Evolutionary conservation across 2,888 invertebrate species (phyloP).

Genomic region (Lutraria lutraria): DNA sequence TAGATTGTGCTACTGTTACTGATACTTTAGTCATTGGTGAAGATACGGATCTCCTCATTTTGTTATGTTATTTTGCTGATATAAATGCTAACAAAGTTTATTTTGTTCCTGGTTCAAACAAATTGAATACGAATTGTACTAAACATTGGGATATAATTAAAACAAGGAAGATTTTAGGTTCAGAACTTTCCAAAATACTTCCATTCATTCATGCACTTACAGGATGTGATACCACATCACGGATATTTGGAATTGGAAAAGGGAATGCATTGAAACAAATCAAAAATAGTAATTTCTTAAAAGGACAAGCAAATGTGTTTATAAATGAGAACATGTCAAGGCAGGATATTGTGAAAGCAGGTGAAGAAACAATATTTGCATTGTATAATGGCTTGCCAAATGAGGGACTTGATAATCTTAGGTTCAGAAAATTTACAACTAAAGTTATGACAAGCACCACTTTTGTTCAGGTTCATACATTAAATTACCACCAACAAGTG

Average conservation of each 20-base stretch:
- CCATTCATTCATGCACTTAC: constrained; percentile 28
- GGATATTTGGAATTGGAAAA: constrained; percentile 18
- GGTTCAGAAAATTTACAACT: neutral
- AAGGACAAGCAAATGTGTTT: neutral
- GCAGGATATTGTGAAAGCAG: neutral
- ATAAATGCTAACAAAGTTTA: neutral
- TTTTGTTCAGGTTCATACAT: neutral
- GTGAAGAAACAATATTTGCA: neutral
- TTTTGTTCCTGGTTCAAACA: neutral
- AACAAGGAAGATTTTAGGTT: neutral
- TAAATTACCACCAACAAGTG: constrained; percentile 23
- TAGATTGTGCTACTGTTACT: neutral
- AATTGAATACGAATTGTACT: neutral
- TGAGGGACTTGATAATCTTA: neutral
- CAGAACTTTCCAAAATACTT: neutral
- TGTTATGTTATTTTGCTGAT: constrained; percentile 32
- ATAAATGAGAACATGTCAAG: neutral
- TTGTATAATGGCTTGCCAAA: neutral
- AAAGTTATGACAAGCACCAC: constrained; percentile 11
- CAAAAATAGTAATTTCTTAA: neutral
- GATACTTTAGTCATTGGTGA: constrained; percentile 33
- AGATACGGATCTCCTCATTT: constrained; percentile 55
- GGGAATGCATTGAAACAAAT: neutral
- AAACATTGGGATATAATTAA: constrained; percentile 20
- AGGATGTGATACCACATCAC: constrained; percentile 38